These are phyloP conservation scores for Bruchidius siliquastri DNA, from an alignment of 2,888 invertebrate genomes.

Conservation along the genomic window DNA sequence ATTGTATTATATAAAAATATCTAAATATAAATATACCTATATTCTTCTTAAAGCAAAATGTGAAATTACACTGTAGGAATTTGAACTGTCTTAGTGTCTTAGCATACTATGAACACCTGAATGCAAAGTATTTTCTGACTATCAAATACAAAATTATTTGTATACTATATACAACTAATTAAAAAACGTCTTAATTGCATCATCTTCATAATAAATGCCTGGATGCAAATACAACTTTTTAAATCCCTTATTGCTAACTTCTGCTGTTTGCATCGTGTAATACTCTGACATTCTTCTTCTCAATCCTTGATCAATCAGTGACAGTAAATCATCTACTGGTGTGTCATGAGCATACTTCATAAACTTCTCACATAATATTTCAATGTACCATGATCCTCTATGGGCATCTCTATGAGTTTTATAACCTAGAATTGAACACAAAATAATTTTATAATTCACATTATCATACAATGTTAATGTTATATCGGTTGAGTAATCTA, in stretches of 20 bases:
- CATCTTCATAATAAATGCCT: constrained; percentile 50
- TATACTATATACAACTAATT: neutral
- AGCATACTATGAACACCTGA: neutral
- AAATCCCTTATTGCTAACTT: constrained; percentile 62
- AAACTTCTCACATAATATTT: constrained; percentile 60
- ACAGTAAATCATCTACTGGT: constrained; percentile 60
- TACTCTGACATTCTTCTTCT: constrained; percentile 39
- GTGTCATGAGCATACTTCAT: constrained; percentile 59
- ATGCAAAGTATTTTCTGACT: too few relatives aligned
- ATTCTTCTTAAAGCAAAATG: neutral
- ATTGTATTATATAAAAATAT: neutral
- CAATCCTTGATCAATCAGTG: constrained; percentile 54
- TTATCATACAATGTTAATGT: too few relatives aligned
- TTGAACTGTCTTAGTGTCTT: neutral
- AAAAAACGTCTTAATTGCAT: constrained; percentile 17
- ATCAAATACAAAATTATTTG: too few relatives aligned
- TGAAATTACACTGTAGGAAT: neutral
- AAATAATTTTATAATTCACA: too few relatives aligned
- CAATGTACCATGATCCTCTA: constrained; percentile 67
- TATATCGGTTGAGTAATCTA: too few relatives aligned
- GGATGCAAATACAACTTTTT: constrained; percentile 64
- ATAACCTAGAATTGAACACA: constrained; percentile 46
- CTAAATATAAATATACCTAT: neutral
- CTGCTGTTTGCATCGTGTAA: constrained; percentile 55
- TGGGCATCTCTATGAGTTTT: constrained; percentile 57